Percentiles rank a stretch among this genome's conserved stretches.
Conservation (phyloP, 1,140 invertebrate genomes). For the Plectus sambesii region DNA sequence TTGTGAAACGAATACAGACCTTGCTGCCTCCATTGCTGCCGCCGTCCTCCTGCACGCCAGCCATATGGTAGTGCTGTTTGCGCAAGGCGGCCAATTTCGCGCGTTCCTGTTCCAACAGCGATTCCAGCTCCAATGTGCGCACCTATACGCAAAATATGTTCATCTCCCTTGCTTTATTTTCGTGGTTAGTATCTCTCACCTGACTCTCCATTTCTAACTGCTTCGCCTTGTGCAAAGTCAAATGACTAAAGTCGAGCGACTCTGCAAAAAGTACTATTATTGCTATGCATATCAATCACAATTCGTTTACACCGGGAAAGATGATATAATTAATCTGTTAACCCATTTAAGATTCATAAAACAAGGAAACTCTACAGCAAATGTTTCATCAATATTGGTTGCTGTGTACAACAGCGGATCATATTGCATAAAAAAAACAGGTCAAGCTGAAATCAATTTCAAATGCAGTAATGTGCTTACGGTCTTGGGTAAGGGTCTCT, state of each 20-base stretch:
- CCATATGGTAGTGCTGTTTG: constrained; percentile 80
- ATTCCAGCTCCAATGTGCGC: constrained; percentile 85
- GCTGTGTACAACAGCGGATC: not conserved
- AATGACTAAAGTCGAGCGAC: constrained; percentile 71
- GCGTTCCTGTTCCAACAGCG: constrained; percentile 73
- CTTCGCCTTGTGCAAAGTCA: constrained; percentile 85
- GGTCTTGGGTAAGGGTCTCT: constrained; percentile 69
- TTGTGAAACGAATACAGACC: constrained; percentile 20
- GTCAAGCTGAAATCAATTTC: not conserved
- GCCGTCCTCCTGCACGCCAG: no score
- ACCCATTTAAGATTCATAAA: not conserved
- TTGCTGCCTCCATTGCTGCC: constrained; percentile 51
- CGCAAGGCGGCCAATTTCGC: constrained; percentile 66
- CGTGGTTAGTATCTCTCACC: no score
- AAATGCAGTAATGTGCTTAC: constrained; percentile 48
- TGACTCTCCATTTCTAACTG: constrained; percentile 81
- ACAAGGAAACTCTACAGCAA: constrained; percentile 6
- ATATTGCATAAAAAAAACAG: not conserved
- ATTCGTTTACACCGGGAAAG: not conserved
- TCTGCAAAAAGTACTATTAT: constrained; percentile 55
- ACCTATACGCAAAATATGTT: no score
- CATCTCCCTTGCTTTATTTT: no score
- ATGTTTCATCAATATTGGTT: constrained; percentile 4
- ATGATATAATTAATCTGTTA: no score
- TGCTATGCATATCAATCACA: not conserved